phyloP scores from a whole-genome alignment of 2,797 vertebrate species.

The Enteromius anoplus region DNA sequence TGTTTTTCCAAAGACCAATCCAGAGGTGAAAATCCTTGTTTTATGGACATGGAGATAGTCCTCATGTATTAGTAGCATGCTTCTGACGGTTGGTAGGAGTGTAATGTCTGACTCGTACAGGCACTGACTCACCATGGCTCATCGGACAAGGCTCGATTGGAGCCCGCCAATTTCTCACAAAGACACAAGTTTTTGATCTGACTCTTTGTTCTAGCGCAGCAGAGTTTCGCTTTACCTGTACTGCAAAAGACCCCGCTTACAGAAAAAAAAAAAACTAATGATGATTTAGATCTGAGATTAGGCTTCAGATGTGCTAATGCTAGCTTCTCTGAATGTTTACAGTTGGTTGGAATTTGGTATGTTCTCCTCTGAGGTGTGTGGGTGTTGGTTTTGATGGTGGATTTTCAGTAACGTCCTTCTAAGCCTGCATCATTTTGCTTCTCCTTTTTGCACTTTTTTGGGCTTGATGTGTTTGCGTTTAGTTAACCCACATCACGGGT shows the following conservation, averaged over 20 bases:
- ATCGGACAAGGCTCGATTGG: conserved; percentile 66
- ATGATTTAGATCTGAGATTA: conserved; percentile 23
- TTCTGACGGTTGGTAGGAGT: conserved; percentile 67
- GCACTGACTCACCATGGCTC: conserved; percentile 83
- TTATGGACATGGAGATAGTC: conserved; percentile 48
- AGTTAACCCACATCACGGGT: conserved; percentile 59
- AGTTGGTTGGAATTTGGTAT: conserved; percentile 37
- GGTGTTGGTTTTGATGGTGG: conserved; percentile 36
- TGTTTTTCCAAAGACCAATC: conserved; percentile 59
- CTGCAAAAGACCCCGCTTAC: not conserved
- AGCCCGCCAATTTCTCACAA: conserved; percentile 73
- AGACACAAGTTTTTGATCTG: conserved; percentile 53
- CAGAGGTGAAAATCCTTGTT: conserved; percentile 54
- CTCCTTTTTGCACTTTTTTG: not conserved
- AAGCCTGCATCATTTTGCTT: conserved; percentile 5
- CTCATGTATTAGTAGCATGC: conserved; percentile 67
- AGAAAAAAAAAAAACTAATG: not conserved
- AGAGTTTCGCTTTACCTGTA: conserved; percentile 55
- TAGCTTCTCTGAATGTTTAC: conserved; percentile 32
- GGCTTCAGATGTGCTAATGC: conserved; percentile 11
- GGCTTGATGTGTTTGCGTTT: conserved; percentile 45
- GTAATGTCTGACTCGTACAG: conserved; percentile 67
- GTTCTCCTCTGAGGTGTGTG: conserved; percentile 38
- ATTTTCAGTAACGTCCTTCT: not conserved
- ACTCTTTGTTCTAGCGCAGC: conserved; percentile 68